Evolutionary conservation across 2,113 vertebrate species (phyloP).

Genomic region (Motacilla tschutschensis): DNA sequence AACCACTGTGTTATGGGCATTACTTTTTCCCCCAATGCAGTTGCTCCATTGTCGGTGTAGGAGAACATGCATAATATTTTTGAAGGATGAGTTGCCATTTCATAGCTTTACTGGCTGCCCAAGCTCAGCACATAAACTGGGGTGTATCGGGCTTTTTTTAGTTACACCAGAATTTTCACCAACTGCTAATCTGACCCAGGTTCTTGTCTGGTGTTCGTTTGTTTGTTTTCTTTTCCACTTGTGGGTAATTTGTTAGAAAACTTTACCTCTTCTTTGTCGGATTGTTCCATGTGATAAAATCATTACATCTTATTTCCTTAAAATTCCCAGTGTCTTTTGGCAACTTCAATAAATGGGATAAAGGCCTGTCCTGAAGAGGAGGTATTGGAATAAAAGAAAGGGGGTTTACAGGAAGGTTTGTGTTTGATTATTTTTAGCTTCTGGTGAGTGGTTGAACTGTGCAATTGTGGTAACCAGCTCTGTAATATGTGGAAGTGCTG

Average conservation of each 20-base stretch:
- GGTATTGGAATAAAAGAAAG: not conserved
- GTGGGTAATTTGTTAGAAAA: not conserved
- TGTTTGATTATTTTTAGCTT: not conserved
- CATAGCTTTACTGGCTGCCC: not conserved
- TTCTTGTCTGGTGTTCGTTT: not conserved
- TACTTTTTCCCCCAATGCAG: not conserved
- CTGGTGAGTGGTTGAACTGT: not conserved
- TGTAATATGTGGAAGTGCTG: not conserved
- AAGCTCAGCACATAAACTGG: not conserved
- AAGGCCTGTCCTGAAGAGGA: not conserved
- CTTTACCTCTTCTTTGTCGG: not conserved
- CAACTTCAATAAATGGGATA: not conserved
- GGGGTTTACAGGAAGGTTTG: not conserved
- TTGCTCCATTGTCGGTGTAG: not conserved
- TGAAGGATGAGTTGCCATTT: not conserved
- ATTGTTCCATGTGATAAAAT: not conserved
- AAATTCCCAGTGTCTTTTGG: not conserved
- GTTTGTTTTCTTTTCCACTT: not conserved
- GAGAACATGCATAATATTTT: not conserved
- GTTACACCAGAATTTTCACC: not conserved
- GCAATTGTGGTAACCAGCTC: not conserved
- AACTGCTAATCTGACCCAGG: not conserved
- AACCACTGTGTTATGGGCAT: fast-evolving
- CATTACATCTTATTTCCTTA: not conserved
- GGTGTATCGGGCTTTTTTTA: fast-evolving